These are phyloP conservation scores for Rhagoletis zephyria DNA, from an alignment of 1,140 invertebrate species.

Conservation along the genomic window DNA sequence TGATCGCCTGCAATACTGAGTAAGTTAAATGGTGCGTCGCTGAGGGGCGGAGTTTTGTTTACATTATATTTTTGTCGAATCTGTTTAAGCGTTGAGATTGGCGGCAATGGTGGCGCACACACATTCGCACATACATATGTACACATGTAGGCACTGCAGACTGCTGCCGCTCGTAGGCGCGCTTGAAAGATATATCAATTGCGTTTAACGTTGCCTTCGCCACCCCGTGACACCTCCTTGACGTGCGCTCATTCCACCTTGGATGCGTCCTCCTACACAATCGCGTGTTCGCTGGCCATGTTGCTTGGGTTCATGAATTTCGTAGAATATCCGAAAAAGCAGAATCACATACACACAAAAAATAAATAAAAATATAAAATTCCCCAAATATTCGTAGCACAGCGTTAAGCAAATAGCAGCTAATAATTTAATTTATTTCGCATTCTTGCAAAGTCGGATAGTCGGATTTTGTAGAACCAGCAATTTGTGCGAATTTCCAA, in stretches of 20 bases:
- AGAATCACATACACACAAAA: not conserved
- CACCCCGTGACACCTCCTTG: too few species aligned
- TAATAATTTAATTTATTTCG: slow-evolving; percentile 19
- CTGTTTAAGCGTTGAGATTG: slow-evolving; percentile 64
- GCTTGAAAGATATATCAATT: slow-evolving; percentile 70
- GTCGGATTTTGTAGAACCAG: not conserved
- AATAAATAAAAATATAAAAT: slow-evolving; percentile 24
- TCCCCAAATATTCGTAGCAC: slow-evolving; percentile 22
- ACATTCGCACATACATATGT: not conserved
- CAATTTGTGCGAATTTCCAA: not conserved
- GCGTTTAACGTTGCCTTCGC: not conserved
- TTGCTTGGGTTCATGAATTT: slow-evolving; percentile 16
- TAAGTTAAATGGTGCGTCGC: not conserved
- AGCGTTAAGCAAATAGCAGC: not conserved
- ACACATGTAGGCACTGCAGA: not conserved
- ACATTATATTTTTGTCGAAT: slow-evolving; percentile 72
- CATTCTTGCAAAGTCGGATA: slow-evolving; percentile 15
- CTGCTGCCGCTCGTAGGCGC: not conserved
- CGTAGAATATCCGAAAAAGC: slow-evolving; percentile 35
- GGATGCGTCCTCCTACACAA: not conserved
- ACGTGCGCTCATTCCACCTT: not conserved
- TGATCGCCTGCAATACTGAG: not conserved
- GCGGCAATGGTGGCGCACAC: not conserved
- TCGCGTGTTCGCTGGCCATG: not conserved
- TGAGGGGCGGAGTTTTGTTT: slow-evolving; percentile 72